These are phyloP conservation scores for Gobio occitaniae DNA, from an alignment of 2,797 vertebrate species.

Conservation along the genomic window DNA sequence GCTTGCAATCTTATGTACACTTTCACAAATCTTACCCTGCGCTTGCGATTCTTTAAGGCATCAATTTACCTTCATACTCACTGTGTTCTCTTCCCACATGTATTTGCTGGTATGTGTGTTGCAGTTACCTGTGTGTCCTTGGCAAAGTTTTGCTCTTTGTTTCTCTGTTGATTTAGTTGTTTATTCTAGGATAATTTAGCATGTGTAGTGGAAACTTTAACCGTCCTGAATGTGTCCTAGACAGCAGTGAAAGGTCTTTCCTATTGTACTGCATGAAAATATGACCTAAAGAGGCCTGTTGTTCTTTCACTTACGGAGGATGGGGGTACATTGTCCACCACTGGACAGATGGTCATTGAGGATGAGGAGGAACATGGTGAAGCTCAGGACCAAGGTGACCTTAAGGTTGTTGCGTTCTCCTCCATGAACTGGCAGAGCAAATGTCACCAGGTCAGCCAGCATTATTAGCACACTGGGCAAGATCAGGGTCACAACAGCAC, in stretches of 20 bases:
- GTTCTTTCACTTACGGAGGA: conserved; percentile 75
- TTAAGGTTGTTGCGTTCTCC: conserved; percentile 77
- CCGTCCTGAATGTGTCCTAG: no score
- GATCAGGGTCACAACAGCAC: conserved; percentile 74
- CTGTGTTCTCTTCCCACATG: no score
- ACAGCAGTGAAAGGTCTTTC: background rate
- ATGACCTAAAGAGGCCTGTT: background rate
- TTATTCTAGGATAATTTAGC: no score
- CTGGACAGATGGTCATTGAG: conserved; percentile 76
- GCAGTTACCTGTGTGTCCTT: no score
- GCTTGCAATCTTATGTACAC: no score
- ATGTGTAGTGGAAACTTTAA: no score
- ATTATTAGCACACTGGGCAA: conserved; percentile 78
- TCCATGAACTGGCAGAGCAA: conserved; percentile 73
- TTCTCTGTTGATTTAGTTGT: no score
- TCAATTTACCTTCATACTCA: no score
- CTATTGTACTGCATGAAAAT: background rate
- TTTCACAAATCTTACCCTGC: no score
- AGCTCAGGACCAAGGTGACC: conserved; percentile 81
- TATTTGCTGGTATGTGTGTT: no score
- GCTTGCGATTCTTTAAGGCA: no score
- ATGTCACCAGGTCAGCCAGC: conserved; percentile 74
- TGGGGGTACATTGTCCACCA: conserved; percentile 76
- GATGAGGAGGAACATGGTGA: conserved; percentile 79
- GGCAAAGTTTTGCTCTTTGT: no score